A percentile compares a stretch with the other conserved stretches of the same genome.
These are phyloP conservation scores for Gymnocypris eckloni DNA, from an alignment of 2,797 vertebrate species.

Conservation along the genomic window DNA sequence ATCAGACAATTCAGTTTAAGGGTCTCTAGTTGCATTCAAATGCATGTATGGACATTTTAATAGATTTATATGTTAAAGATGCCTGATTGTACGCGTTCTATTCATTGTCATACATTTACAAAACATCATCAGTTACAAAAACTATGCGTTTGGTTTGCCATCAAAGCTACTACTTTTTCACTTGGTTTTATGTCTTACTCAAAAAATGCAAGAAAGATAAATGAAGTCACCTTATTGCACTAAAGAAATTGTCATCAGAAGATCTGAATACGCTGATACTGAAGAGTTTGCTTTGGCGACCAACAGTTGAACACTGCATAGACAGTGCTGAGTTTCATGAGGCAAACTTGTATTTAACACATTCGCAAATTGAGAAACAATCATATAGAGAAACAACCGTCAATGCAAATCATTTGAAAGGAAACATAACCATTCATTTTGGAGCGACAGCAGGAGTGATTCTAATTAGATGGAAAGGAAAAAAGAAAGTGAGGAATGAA, in stretches of 20 bases:
- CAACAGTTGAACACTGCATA: slow-evolving; percentile 39
- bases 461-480: slow-evolving; percentile 50
- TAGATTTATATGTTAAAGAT: neutral
- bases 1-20: slow-evolving; percentile 13
- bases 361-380: slow-evolving; percentile 41
- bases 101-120: neutral
- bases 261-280: slow-evolving; percentile 7
- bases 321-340: slow-evolving; percentile 28
- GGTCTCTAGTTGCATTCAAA: slow-evolving; percentile 17
- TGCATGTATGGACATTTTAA: neutral
- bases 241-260: slow-evolving; percentile 16
- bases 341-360: slow-evolving; percentile 26
- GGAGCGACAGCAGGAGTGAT: slow-evolving; percentile 13
- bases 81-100: slow-evolving; percentile 25
- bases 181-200: neutral
- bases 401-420: slow-evolving; percentile 49
- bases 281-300: slow-evolving; percentile 14
- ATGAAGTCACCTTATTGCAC: slow-evolving; percentile 23
- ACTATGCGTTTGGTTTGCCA: slow-evolving; percentile 10
- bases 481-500: slow-evolving; percentile 54
- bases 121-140: slow-evolving; percentile 2
- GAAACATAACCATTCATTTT: slow-evolving; percentile 34
- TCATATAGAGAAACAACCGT: slow-evolving; percentile 29
- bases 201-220: neutral
- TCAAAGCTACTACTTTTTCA: neutral